These are phyloP conservation scores for Nycticebus coucang DNA, from an alignment of 2,113 vertebrate genomes.

Conservation along the genomic window DNA sequence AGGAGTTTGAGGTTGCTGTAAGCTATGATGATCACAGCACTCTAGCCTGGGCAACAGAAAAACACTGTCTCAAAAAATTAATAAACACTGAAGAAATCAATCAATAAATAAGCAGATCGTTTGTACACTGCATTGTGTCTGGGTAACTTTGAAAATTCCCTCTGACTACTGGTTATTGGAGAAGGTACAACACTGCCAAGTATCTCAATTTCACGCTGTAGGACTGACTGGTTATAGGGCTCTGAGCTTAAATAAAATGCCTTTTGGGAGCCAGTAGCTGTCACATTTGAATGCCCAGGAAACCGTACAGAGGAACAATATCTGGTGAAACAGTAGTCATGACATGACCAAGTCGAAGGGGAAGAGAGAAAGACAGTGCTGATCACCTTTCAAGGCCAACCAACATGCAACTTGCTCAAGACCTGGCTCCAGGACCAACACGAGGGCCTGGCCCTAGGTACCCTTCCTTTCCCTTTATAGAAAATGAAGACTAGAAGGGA, in stretches of 20 bases:
- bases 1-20: too few species aligned
- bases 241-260: neutral
- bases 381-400: neutral
- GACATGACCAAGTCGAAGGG: neutral
- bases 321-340: neutral
- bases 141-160: neutral
- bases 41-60: too few species aligned
- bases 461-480: neutral
- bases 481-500: neutral
- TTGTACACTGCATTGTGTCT: neutral
- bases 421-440: neutral
- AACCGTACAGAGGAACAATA: neutral
- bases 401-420: neutral
- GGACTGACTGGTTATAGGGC: neutral
- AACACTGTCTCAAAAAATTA: too few species aligned
- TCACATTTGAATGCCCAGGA: neutral
- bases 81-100: too few species aligned
- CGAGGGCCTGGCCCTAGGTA: neutral
- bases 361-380: neutral
- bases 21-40: too few species aligned
- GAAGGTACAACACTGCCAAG: neutral
- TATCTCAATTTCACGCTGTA: too few species aligned
- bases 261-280: neutral
- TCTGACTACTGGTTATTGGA: neutral
- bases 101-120: too few species aligned